phyloP scores from a whole-genome alignment of 2,888 invertebrate genomes.

The Caenorhabditis sulstoni region DNA sequence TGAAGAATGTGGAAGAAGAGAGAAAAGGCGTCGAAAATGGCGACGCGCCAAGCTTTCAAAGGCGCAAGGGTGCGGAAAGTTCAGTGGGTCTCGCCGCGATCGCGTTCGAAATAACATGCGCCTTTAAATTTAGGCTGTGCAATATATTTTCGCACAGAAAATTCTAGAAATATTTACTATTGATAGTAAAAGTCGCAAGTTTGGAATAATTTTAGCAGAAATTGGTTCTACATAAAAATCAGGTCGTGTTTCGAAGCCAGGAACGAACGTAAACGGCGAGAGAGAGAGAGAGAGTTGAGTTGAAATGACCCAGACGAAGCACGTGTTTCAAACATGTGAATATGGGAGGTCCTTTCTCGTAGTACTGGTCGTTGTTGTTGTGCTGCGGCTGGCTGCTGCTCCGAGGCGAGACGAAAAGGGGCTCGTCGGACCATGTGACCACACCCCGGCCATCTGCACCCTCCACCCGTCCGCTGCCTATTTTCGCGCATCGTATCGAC shows the following conservation, averaged over 20 bases:
- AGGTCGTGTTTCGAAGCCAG: no score
- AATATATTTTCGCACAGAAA: no score
- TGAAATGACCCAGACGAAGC: no score
- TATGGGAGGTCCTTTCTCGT: constrained; percentile 32
- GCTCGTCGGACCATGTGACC: constrained; percentile 55
- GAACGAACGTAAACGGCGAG: not conserved
- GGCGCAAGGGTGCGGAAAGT: constrained; percentile 15
- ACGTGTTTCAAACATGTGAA: constrained; percentile 27
- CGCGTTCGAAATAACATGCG: not conserved
- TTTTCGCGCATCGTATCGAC: constrained; percentile 55
- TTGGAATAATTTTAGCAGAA: no score
- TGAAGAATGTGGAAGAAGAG: constrained; percentile 12
- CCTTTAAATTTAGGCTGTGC: not conserved
- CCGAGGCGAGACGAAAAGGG: not conserved
- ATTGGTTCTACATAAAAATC: no score
- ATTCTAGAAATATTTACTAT: no score
- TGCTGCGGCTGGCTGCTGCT: not conserved
- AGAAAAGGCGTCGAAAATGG: not conserved
- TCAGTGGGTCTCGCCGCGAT: not conserved
- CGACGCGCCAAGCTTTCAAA: constrained; percentile 2
- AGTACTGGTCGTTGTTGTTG: constrained; percentile 49
- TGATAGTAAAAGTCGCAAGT: no score
- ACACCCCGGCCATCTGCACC: constrained; percentile 48
- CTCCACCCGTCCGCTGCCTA: constrained; percentile 34
- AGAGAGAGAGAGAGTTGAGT: not conserved